Base-by-base conservation (phyloP, 35 echinoderm and acorn worm genomes). In the Antedon bifida region DNA sequence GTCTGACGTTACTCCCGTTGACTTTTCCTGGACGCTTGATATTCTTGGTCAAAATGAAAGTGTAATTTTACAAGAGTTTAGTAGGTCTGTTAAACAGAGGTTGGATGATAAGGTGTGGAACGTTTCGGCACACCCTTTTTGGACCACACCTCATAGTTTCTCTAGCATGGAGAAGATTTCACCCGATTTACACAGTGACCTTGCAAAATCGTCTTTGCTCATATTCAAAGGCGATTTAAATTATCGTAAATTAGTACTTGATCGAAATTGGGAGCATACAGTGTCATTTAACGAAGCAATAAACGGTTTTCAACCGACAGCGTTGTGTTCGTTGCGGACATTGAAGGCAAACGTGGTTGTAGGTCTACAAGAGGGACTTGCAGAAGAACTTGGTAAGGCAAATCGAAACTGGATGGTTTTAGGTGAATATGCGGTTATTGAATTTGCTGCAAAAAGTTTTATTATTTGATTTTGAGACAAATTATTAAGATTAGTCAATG, bases 221-320 rank as follows among this genome's bases (percentile, higher is more conserved):
- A 77, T 99, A 26, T 45, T 99, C 0, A 99, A 99, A 74, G 95
- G 95, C 75, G 95, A 99, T 84, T 80, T 99, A 45, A 99, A 99
- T 76, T 99, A 99, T 75, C 88, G 95, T 14, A 99, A 99, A 85
- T 51, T 99, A 46, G 88, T 99, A 11, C 85, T 82, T 26, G 95
- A 99, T 74, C 42, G 87, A 39, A 76, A 90, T 35, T 99, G 95
- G 95, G 81, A 81, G 29, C 95, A 92, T 82, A 99, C 95, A 7
- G 80, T 83, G 39, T 84, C 95, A 30, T 99, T 90, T 78, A 86
- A 83, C 23, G 84, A 86, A 35, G 88, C 95, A 10, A 74, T 99
- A n/a, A 39, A 83, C 31, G 95, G 95, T 29, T 99, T 99, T 77
- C 88, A 93, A 42, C 91, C 90, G 3, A 88, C 95, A 29, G 82